Evolutionary conservation across 2,797 vertebrate genomes (phyloP), one percentile per base, ranked within the genome.

Genomic region (Urophycis tenuis): DNA sequence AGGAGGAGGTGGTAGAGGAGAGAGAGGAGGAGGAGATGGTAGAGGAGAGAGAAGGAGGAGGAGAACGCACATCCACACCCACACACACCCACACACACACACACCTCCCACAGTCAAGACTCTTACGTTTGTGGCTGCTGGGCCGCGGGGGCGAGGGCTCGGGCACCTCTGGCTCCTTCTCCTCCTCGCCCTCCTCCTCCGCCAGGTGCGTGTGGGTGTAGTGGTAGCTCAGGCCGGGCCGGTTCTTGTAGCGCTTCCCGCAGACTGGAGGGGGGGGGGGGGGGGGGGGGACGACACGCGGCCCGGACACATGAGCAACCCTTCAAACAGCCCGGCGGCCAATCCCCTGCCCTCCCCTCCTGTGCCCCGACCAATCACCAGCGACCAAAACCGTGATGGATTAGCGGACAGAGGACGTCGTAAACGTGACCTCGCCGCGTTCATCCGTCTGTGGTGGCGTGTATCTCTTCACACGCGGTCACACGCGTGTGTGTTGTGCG

Each of bases 211-310:
- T 98, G 88, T 99, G 97, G 77, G 97, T 93, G 41, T 99, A 98
- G 89, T 99, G 97, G 89, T 99, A 99, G 87, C 97, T 99, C 88
- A 99, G 92, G 71, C 97, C 97, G 0, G 97, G 97, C 0, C 96
- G 95, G 91, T 99, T 99, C 94, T 99, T 99, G 90, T 98, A 98
- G 83, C 96, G 96, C 85, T 98, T 99, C 80, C 97, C 97, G 75
- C 97, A 98, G 84, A 98, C 97, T 99, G 80, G 15, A 81, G 45
- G 79, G 74, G 29, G 60, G n/a, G n/a, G n/a, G n/a, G n/a, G n/a
- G n/a, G n/a, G n/a, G n/a, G n/a, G n/a, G n/a, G n/a, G n/a, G n/a
- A n/a, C n/a, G n/a, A 67, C 60, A 80, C 77, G 81, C 73, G 73
- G 25, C 36, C 73, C 17, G 74, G 34, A n/a, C 64, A n/a, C 49